Evolutionary conservation across 2,113 vertebrate genomes (phyloP).

Genomic region (Brachypteracias leptosomus): DNA sequence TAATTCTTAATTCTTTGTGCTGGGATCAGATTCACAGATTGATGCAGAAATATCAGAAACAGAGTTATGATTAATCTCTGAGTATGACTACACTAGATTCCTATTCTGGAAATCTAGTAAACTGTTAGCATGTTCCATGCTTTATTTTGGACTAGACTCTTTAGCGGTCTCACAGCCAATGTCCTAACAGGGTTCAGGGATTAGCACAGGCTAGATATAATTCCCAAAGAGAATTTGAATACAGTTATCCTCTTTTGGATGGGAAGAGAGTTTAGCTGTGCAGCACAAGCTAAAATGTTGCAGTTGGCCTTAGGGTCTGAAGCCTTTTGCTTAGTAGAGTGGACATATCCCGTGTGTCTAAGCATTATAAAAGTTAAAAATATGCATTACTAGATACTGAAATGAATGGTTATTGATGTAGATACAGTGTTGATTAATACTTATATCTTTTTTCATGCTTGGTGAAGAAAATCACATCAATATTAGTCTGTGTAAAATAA

Average conservation of each 20-base stretch:
- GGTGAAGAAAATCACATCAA: neutral
- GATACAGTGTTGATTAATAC: neutral
- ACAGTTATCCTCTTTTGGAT: neutral
- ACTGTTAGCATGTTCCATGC: neutral
- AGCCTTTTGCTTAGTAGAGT: neutral
- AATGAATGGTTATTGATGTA: neutral
- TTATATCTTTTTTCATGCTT: neutral
- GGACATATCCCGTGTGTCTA: neutral
- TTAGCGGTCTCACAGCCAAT: neutral
- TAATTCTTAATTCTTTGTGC: neutral
- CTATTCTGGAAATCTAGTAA: neutral
- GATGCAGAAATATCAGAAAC: neutral
- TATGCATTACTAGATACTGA: neutral
- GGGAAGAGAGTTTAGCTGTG: neutral
- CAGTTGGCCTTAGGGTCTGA: neutral
- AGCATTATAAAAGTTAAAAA: neutral
- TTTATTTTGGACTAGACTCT: fast-evolving
- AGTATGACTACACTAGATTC: neutral
- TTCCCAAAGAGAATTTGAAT: neutral
- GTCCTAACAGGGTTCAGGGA: neutral
- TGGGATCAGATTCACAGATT: neutral
- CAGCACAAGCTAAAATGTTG: neutral
- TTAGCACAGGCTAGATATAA: neutral
- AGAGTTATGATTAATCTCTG: neutral
- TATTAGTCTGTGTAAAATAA: neutral